Conservation (phyloP, 2,797 vertebrate species). For the Siniperca undulata region DNA sequence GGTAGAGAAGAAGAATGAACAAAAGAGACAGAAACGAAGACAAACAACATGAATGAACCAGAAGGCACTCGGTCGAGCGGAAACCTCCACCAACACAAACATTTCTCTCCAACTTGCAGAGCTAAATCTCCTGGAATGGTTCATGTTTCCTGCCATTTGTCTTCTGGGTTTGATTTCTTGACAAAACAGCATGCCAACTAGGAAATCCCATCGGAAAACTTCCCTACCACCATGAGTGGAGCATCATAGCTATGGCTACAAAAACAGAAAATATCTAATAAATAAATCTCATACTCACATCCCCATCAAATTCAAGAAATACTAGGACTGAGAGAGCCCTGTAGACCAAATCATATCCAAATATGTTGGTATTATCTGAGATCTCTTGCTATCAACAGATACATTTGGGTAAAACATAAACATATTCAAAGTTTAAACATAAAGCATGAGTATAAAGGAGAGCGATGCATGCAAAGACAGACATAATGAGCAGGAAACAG, state of each 20-base stretch:
- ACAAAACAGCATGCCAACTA: conserved; percentile 1
- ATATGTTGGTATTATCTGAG: too few relatives aligned
- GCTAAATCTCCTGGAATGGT: not conserved
- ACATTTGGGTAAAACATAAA: not conserved
- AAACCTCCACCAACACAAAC: conserved; percentile 33
- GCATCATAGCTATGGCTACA: not conserved
- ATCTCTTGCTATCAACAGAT: not conserved
- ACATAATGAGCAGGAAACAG: not conserved
- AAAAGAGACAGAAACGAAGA: conserved; percentile 18
- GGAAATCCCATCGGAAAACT: not conserved
- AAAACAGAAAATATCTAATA: not conserved
- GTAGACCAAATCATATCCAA: not conserved
- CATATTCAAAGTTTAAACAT: not conserved
- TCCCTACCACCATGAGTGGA: not conserved
- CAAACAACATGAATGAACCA: conserved; percentile 28
- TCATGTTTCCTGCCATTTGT: conserved; percentile 15
- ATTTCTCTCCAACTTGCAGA: not conserved
- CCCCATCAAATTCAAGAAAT: not conserved
- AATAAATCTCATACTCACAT: not conserved
- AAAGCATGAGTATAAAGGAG: not conserved
- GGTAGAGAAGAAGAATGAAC: conserved; percentile 2
- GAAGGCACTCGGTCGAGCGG: not conserved
- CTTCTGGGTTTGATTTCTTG: conserved; percentile 33
- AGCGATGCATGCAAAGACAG: not conserved
- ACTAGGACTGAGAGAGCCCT: not conserved